A percentile compares a stretch with the other conserved stretches of the same genome.
phyloP scores from a whole-genome alignment of 2,888 invertebrate species.

The Xanthia togata region DNA sequence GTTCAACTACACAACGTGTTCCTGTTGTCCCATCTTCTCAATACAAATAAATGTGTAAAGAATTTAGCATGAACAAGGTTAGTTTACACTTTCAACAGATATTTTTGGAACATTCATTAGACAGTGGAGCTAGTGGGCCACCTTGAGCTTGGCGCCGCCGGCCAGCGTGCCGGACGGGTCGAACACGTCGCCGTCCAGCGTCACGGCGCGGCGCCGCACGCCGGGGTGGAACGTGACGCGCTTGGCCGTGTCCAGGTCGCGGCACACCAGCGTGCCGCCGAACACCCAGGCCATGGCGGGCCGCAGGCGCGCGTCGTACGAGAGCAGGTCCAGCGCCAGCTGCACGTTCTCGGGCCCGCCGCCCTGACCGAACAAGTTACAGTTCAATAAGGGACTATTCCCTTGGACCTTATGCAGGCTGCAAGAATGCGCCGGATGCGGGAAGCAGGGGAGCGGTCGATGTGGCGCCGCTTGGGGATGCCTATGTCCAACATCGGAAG shows the following conservation, averaged over 20 bases:
- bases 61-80: background rate
- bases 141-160: conserved; percentile 94
- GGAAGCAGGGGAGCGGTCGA: background rate
- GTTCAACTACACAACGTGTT: too few relatives aligned
- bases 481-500: background rate
- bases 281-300: conserved; percentile 97
- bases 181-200: conserved; percentile 97
- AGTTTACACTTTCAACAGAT: background rate
- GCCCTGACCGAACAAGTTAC: conserved; percentile 70
- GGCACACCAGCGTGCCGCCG: conserved; percentile 96
- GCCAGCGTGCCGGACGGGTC: conserved; percentile 97
- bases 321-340: conserved; percentile 94
- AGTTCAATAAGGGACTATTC: background rate
- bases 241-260: conserved; percentile 94
- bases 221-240: conserved; percentile 94
- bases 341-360: conserved; percentile 95
- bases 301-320: conserved; percentile 91
- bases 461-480: background rate
- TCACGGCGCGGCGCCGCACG: conserved; percentile 94
- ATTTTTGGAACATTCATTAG: background rate
- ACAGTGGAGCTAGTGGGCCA: conserved; percentile 81
- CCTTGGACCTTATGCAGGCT: background rate
- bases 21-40: too few relatives aligned
- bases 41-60: background rate
- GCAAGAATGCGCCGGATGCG: background rate